Conservation (phyloP, 2,888 invertebrate genomes). For the Dicycla oo region DNA sequence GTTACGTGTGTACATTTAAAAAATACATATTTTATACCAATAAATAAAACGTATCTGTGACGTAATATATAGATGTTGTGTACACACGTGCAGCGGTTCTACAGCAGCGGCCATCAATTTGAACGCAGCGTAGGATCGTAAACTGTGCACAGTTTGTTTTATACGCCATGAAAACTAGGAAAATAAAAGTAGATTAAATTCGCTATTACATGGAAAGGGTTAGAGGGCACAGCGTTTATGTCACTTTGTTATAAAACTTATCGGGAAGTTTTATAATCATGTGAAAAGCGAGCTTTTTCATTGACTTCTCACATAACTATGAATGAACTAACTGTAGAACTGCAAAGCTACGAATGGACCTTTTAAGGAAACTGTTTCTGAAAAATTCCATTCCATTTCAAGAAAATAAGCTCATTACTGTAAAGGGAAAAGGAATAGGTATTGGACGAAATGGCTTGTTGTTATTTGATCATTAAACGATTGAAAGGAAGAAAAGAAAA, state of each 20-base stretch:
- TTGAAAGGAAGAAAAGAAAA: conserved; percentile 16
- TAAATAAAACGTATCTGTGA: not conserved
- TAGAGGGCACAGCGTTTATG: conserved; percentile 16
- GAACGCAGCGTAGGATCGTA: conserved; percentile 36
- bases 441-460: conserved; percentile 18
- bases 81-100: conserved; percentile 20
- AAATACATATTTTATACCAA: no score
- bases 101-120: conserved; percentile 32
- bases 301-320: no score
- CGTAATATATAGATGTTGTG: conserved; percentile 6
- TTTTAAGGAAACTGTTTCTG: conserved; percentile 14
- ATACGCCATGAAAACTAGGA: conserved; percentile 46
- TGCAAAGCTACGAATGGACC: no score
- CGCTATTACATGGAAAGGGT: conserved; percentile 16
- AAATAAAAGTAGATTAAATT: conserved; percentile 51
- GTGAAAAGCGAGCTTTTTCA: no score
- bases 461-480: conserved; percentile 17
- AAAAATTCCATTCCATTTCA: conserved; percentile 21
- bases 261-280: no score
- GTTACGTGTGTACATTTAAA: no score
- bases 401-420: conserved; percentile 43
- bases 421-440: conserved; percentile 2
- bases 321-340: no score
- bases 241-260: conserved; percentile 23
- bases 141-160: conserved; percentile 39